A percentile compares a stretch with the other conserved stretches of the same genome.
These are phyloP conservation scores for Drosophila fungiperda DNA, from an alignment of 2,888 invertebrate species.

Conservation along the genomic window DNA sequence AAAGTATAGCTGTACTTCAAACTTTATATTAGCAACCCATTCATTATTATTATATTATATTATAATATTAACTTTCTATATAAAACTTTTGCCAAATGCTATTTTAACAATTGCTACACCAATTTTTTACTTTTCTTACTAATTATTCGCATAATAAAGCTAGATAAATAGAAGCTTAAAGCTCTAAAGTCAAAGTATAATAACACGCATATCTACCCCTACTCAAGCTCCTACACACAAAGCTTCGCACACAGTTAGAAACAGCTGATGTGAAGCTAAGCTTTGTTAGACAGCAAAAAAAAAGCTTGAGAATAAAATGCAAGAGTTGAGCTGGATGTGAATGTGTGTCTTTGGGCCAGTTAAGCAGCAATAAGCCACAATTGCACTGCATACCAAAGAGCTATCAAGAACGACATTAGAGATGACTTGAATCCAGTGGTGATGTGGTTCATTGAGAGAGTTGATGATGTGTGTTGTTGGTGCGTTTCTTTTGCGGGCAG, in stretches of 20 bases:
- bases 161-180: constrained; percentile 35
- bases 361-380: background rate
- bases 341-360: constrained; percentile 15
- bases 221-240: background rate
- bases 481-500: constrained; percentile 30
- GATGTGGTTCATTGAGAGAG: constrained; percentile 46
- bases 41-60: background rate
- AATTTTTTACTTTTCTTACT: constrained; percentile 5
- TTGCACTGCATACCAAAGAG: constrained; percentile 24
- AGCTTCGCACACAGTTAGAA: background rate
- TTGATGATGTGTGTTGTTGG: constrained; percentile 9
- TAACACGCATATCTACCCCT: background rate
- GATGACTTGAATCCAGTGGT: background rate
- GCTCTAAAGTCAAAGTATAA: constrained; percentile 19
- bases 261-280: constrained; percentile 3
- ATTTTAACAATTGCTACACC: background rate
- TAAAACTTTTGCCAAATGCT: background rate
- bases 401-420: constrained; percentile 37
- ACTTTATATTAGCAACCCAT: background rate
- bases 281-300: background rate
- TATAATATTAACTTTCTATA: background rate
- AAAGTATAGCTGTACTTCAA: background rate
- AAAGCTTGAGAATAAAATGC: constrained; percentile 8
- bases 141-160: background rate
- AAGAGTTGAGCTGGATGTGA: background rate